Evolutionary conservation across 92 coral and sea anemone genomes (phyloP).

Genomic region (Pocillopora grandis): DNA sequence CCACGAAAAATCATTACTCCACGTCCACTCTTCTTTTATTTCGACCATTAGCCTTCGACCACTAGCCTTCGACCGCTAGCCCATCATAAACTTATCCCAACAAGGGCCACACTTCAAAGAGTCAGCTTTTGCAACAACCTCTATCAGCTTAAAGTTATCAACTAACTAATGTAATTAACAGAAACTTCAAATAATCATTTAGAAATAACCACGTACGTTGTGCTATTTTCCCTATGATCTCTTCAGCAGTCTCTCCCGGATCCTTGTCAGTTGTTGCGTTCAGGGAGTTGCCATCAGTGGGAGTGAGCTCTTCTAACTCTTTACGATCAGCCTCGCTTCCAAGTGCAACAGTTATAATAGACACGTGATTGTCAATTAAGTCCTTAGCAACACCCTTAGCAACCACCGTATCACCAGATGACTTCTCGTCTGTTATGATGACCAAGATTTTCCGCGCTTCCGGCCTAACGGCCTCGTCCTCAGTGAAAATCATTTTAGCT

Average conservation of each 20-base stretch:
- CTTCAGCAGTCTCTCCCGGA: slow-evolving; percentile 48
- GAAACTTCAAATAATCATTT: neutral
- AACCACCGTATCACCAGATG: slow-evolving; percentile 48
- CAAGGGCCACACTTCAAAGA: too few relatives aligned
- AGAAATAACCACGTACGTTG: slow-evolving; percentile 24
- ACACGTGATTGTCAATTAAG: slow-evolving; percentile 39
- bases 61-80: too few relatives aligned
- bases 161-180: too few relatives aligned
- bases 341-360: slow-evolving; percentile 67
- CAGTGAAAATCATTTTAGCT: slow-evolving; percentile 60
- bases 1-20: too few relatives aligned
- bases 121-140: too few relatives aligned
- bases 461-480: slow-evolving; percentile 66
- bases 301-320: slow-evolving; percentile 53
- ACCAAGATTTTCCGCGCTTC: slow-evolving; percentile 71
- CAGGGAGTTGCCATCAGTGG: slow-evolving; percentile 43
- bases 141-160: too few relatives aligned
- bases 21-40: too few relatives aligned
- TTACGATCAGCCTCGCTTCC: slow-evolving; percentile 53
- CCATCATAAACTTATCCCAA: too few relatives aligned
- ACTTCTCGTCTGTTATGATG: slow-evolving; percentile 63
- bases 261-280: slow-evolving; percentile 52
- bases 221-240: slow-evolving; percentile 56
- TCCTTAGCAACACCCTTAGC: slow-evolving; percentile 48
- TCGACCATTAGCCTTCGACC: too few relatives aligned